A percentile compares a stretch with the other conserved stretches of the same genome.
Conservation (phyloP, 2,797 vertebrate species). For the Rhodeus uyekii region DNA sequence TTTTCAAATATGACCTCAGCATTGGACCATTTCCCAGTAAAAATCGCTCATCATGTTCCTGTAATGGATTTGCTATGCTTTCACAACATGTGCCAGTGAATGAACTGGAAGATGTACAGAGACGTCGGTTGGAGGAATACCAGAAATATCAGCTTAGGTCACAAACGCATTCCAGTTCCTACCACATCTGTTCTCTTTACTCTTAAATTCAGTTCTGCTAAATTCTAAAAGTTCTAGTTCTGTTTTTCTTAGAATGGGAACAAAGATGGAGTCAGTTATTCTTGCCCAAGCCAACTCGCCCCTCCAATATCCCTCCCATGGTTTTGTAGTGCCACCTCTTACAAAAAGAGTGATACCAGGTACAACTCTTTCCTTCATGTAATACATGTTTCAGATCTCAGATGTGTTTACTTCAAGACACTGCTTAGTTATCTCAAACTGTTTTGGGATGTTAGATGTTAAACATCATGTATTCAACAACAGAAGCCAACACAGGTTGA, state of each 20-base stretch:
- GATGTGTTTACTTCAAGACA: neutral
- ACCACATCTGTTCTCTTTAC: neutral
- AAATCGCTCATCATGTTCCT: slow-evolving; percentile 21
- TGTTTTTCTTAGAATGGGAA: slow-evolving; percentile 44
- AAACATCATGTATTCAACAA: neutral
- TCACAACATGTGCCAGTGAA: neutral
- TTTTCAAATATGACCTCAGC: neutral
- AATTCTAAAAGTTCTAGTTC: neutral
- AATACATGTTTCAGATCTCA: neutral
- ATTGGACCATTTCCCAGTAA: slow-evolving; percentile 12
- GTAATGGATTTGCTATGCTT: neutral
- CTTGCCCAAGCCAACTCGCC: slow-evolving; percentile 62
- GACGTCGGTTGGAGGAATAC: slow-evolving; percentile 27
- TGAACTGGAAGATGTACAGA: neutral
- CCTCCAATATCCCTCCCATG: slow-evolving; percentile 65
- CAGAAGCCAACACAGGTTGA: too few relatives aligned
- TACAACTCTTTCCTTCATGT: slow-evolving; percentile 16
- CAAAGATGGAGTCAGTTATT: slow-evolving; percentile 52
- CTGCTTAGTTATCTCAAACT: neutral
- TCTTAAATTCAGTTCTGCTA: neutral
- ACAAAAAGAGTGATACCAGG: slow-evolving; percentile 60
- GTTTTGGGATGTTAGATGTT: too few relatives aligned
- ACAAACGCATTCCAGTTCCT: neutral
- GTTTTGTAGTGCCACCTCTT: slow-evolving; percentile 58
- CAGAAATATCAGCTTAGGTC: slow-evolving; percentile 40